These are phyloP conservation scores for Drosophila nigrodunni DNA, from an alignment of 1,140 invertebrate species.

Conservation along the genomic window DNA sequence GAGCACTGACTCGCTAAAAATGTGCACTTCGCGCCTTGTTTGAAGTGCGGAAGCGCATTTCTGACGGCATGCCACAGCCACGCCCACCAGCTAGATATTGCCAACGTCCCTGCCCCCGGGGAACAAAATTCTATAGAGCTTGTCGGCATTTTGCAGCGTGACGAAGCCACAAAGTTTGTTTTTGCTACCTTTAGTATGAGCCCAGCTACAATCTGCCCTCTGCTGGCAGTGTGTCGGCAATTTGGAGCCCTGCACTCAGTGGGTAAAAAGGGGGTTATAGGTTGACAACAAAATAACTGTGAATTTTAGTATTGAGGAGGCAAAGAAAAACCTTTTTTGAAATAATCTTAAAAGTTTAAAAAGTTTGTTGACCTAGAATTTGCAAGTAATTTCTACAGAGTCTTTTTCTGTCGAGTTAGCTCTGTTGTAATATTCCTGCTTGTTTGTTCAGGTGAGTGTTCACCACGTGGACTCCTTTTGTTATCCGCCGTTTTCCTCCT, in stretches of 20 bases:
- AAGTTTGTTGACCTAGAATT: too few relatives aligned
- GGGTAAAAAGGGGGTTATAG: too few relatives aligned
- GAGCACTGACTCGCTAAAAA: slow-evolving; percentile 31
- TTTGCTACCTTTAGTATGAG: background rate
- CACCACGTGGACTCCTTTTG: slow-evolving; percentile 15
- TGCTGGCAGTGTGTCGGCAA: background rate
- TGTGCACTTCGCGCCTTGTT: slow-evolving; percentile 44
- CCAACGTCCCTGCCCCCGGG: too few relatives aligned
- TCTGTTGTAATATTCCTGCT: too few relatives aligned
- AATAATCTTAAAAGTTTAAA: too few relatives aligned
- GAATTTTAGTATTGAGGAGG: too few relatives aligned
- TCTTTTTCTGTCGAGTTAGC: too few relatives aligned
- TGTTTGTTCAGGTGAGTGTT: slow-evolving; percentile 29
- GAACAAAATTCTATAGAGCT: background rate
- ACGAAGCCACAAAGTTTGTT: slow-evolving; percentile 24
- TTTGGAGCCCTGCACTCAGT: background rate
- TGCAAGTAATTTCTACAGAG: too few relatives aligned
- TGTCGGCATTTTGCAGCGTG: slow-evolving; percentile 3
- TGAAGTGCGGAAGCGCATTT: slow-evolving; percentile 45
- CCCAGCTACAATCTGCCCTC: too few relatives aligned
- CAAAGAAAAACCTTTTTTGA: too few relatives aligned
- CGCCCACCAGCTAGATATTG: background rate
- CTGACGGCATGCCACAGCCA: slow-evolving; percentile 14
- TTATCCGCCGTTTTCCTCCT: background rate
- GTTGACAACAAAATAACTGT: too few relatives aligned